phyloP scores from a whole-genome alignment of 2,888 invertebrate species.

The Oxyteleia sp. region DNA sequence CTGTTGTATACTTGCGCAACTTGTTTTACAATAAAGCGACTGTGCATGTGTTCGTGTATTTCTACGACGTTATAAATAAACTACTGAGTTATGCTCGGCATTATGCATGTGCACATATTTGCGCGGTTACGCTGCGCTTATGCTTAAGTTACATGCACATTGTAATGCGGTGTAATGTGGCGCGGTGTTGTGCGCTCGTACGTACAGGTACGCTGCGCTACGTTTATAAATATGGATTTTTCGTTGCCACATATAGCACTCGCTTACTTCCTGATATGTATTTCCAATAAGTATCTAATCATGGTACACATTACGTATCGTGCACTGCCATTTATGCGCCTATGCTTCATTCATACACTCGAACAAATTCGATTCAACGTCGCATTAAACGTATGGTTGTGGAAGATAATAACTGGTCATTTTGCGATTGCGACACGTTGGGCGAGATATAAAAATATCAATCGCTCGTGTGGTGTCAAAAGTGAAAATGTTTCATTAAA shows the following conservation, averaged over 20 bases:
- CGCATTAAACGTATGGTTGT: not conserved
- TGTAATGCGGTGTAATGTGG: constrained; percentile 55
- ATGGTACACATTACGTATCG: constrained; percentile 9
- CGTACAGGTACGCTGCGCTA: constrained; percentile 11
- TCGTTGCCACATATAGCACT: constrained; percentile 35
- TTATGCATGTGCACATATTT: constrained; percentile 83
- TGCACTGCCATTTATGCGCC: constrained; percentile 20
- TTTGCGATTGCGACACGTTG: not conserved
- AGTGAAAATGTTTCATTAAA: not conserved
- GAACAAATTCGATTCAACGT: constrained; percentile 15
- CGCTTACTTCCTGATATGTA: too few relatives aligned
- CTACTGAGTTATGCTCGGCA: constrained; percentile 83
- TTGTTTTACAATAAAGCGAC: constrained; percentile 82
- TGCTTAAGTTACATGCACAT: constrained; percentile 50
- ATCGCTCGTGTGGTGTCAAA: not conserved
- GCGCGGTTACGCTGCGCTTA: constrained; percentile 75
- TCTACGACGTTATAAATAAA: constrained; percentile 85
- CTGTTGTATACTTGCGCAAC: too few relatives aligned
- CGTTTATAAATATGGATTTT: constrained; percentile 70
- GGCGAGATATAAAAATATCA: not conserved
- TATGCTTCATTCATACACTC: constrained; percentile 38
- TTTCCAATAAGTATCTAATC: too few relatives aligned
- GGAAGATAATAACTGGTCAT: not conserved
- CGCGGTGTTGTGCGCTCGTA: constrained; percentile 35
- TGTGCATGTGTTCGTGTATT: constrained; percentile 76